Conservation (phyloP, 2,113 vertebrate genomes). For the Myotis brandtii region DNA sequence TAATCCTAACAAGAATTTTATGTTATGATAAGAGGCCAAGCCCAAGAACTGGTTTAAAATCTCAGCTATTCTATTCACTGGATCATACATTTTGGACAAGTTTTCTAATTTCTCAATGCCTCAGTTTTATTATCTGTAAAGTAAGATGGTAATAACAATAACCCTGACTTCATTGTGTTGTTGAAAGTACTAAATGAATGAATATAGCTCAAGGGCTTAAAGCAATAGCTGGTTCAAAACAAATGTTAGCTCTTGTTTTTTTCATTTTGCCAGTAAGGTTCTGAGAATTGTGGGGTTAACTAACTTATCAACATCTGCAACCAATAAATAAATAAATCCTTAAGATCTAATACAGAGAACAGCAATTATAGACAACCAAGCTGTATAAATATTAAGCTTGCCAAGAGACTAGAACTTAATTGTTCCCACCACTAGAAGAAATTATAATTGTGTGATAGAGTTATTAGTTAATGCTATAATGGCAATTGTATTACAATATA, state of each 20-base stretch:
- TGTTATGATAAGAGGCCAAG: not conserved
- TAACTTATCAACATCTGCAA: not conserved
- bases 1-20: not conserved
- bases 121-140: not conserved
- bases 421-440: not conserved
- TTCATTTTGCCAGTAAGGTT: not conserved
- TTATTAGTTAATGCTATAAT: not conserved
- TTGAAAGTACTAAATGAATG: not conserved
- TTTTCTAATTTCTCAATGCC: not conserved
- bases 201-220: not conserved
- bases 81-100: not conserved
- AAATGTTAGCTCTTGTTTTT: not conserved
- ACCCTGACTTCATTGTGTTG: not conserved
- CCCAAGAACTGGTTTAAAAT: not conserved
- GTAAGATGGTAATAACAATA: not conserved
- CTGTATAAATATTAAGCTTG: not conserved
- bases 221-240: not conserved
- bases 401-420: not conserved
- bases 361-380: not conserved
- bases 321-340: not conserved
- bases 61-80: not conserved
- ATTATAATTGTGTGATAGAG: not conserved
- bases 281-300: not conserved
- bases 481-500: not conserved
- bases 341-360: not conserved